These are phyloP conservation scores for Propithecus deckenii DNA, from an alignment of 2,797 vertebrate genomes.

Conservation along the genomic window DNA sequence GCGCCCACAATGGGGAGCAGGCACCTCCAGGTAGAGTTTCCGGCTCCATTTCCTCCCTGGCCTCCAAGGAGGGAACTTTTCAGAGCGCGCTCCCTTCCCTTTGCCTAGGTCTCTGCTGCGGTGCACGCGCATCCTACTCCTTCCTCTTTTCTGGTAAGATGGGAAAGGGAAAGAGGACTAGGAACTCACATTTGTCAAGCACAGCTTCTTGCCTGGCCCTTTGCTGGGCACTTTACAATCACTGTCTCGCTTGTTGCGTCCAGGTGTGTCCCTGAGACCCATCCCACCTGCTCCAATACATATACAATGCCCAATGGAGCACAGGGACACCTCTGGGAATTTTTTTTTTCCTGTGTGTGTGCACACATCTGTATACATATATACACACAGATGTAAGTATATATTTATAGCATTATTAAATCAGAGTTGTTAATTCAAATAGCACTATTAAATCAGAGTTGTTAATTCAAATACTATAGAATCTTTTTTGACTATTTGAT, in stretches of 20 bases:
- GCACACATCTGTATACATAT: neutral
- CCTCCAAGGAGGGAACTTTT: neutral
- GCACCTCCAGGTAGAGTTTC: neutral
- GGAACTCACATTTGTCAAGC: neutral
- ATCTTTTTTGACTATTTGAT: neutral
- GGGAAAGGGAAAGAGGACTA: neutral
- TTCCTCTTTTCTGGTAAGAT: neutral
- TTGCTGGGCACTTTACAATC: neutral
- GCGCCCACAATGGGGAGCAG: neutral
- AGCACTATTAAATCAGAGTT: neutral
- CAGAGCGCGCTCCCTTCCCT: neutral
- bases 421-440: neutral
- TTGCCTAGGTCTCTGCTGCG: neutral
- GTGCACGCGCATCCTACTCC: neutral
- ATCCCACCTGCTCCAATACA: neutral
- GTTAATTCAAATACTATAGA: neutral
- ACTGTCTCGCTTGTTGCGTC: neutral
- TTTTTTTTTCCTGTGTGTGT: neutral
- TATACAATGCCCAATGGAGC: accelerated
- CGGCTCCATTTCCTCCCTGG: accelerated
- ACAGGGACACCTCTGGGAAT: neutral
- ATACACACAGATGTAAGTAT: neutral
- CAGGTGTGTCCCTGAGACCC: neutral
- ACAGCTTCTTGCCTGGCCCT: neutral
- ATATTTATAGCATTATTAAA: neutral